These are phyloP conservation scores for Pseudocheirus occidentalis DNA, from an alignment of 2,797 vertebrate species.

Conservation along the genomic window DNA sequence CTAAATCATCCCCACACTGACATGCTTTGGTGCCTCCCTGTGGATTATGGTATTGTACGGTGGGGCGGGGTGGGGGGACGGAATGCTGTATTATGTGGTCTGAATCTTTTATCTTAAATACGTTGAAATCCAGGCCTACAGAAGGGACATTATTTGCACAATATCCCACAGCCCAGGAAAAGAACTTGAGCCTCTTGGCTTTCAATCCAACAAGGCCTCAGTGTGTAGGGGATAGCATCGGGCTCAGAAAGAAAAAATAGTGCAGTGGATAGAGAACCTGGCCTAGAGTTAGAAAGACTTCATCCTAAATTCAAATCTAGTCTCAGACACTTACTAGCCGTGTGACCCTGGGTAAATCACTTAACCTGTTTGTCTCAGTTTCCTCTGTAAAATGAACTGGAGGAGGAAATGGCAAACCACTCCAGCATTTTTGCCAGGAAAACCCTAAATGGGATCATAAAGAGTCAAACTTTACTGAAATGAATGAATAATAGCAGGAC, in stretches of 20 bases:
- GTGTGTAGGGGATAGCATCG: too few relatives aligned
- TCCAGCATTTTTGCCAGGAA: background rate
- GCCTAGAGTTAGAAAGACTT: background rate
- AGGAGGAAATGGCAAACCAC: background rate
- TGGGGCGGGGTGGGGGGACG: rapidly evolving
- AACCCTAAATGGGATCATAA: background rate
- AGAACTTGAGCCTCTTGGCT: background rate
- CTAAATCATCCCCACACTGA: background rate
- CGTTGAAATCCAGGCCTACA: background rate
- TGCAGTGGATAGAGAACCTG: background rate
- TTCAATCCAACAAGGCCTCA: background rate
- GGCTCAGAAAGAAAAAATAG: background rate
- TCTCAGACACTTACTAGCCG: background rate
- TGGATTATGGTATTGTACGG: background rate
- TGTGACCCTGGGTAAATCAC: background rate
- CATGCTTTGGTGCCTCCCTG: background rate
- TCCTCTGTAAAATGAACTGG: background rate
- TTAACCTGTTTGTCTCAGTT: background rate
- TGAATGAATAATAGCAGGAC: background rate
- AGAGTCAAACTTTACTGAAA: background rate
- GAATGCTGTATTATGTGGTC: background rate
- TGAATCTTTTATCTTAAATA: background rate
- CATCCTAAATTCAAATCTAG: background rate
- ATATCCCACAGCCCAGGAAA: background rate
- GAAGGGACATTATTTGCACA: background rate